Percentiles rank a stretch among this genome's conserved stretches.
Conservation (phyloP, 2,113 vertebrate species). For the Rostratula benghalensis region DNA sequence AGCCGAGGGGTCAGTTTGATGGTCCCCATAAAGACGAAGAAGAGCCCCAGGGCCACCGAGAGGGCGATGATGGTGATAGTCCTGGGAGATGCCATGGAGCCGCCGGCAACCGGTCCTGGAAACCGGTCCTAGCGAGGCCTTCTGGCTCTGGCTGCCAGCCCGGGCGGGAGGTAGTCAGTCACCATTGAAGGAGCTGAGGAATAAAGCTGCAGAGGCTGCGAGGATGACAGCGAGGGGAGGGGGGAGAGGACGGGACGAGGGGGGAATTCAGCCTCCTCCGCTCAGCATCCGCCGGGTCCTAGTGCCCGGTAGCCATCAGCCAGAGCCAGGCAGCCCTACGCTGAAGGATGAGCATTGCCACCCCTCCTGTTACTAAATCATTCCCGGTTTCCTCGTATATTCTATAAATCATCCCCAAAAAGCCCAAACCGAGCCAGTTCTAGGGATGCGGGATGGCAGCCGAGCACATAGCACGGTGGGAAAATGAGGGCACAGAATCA, state of each 20-base stretch:
- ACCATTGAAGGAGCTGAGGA: constrained; percentile 60
- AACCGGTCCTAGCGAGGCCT: constrained; percentile 39
- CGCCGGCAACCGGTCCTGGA: neutral
- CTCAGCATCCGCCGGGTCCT: constrained; percentile 74
- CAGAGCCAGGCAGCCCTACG: neutral
- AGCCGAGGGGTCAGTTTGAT: constrained; percentile 95
- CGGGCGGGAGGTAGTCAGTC: constrained; percentile 31
- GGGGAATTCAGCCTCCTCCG: constrained; percentile 57
- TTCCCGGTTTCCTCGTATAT: neutral
- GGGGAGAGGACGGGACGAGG: neutral
- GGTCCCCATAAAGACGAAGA: constrained; percentile 98
- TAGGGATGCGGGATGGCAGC: neutral
- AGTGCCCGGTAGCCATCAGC: constrained; percentile 51
- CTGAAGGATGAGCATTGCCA: neutral
- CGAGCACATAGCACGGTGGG: neutral
- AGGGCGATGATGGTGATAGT: constrained; percentile 92
- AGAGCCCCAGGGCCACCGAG: constrained; percentile 92
- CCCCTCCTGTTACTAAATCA: neutral
- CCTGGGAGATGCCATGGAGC: constrained; percentile 90
- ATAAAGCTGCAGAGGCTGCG: constrained; percentile 61
- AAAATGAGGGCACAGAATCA: neutral
- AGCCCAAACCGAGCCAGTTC: neutral
- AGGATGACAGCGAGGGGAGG: neutral
- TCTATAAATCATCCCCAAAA: neutral
- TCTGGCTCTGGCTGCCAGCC: constrained; percentile 29